A percentile compares a stretch with the other conserved stretches of the same genome.
Conservation (phyloP, 2,888 invertebrate genomes). For the Spodoptera picta region DNA sequence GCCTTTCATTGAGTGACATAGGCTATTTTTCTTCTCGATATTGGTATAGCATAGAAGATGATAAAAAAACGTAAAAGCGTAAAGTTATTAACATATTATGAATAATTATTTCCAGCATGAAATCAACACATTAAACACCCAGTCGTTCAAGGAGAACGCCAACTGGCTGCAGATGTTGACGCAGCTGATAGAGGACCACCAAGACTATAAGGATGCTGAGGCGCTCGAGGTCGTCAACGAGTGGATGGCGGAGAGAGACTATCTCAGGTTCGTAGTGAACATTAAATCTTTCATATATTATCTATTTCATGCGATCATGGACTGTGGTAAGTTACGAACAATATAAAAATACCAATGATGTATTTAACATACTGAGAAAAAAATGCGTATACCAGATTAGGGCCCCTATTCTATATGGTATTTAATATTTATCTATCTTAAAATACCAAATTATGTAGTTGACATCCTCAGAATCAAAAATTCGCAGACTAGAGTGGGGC, state of each 20-base stretch:
- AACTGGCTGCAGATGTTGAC: conserved; percentile 98
- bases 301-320: conserved; percentile 2
- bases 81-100: background rate
- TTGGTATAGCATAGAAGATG: too few species aligned
- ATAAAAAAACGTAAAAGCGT: too few species aligned
- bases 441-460: too few species aligned
- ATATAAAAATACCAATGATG: too few species aligned
- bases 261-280: conserved; percentile 88
- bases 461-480: too few species aligned
- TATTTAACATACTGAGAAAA: too few species aligned
- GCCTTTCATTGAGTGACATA: background rate
- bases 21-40: too few species aligned
- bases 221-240: conserved; percentile 90
- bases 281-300: background rate
- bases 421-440: too few species aligned
- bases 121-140: conserved; percentile 95
- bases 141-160: conserved; percentile 94
- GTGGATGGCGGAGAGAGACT: conserved; percentile 95
- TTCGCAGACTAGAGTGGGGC: too few species aligned
- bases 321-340: conserved; percentile 11
- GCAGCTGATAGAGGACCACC: conserved; percentile 96
- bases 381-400: too few species aligned
- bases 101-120: conserved; percentile 91
- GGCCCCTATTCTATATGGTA: too few species aligned
- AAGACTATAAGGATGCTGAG: conserved; percentile 92